Conservation (phyloP, 1,140 invertebrate genomes). For the Homalodisca vitripennis region DNA sequence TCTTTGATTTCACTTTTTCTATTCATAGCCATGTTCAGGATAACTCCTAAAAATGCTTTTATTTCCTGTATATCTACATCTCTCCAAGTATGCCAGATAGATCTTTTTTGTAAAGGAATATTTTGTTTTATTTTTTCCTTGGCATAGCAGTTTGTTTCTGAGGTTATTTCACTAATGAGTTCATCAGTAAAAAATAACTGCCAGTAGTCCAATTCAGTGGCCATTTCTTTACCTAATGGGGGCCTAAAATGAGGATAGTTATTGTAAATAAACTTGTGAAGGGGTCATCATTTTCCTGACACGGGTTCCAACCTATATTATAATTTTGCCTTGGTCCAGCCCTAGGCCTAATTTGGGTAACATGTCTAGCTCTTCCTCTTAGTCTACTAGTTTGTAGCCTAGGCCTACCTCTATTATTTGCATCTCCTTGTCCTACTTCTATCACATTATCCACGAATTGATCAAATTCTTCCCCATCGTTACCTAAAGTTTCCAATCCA, state of each 20-base stretch:
- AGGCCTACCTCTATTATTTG: too few species aligned
- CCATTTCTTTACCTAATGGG: neutral
- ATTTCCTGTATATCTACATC: neutral
- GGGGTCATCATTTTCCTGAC: neutral
- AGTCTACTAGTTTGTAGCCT: too few species aligned
- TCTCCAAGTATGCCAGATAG: neutral
- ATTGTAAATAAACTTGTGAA: neutral
- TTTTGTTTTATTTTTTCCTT: neutral
- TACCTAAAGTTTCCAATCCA: too few species aligned
- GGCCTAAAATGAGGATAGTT: conserved; percentile 13
- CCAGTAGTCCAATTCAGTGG: conserved; percentile 5
- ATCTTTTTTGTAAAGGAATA: neutral
- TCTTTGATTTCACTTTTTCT: too few species aligned
- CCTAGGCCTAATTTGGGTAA: too few species aligned
- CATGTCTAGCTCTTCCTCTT: too few species aligned
- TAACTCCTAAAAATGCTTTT: conserved; percentile 20
- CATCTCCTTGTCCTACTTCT: too few species aligned
- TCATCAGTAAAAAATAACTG: conserved; percentile 18
- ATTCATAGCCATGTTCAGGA: conserved; percentile 21
- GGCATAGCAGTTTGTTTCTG: conserved; percentile 10
- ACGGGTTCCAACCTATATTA: neutral
- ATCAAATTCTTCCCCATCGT: too few species aligned
- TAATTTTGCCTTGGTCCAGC: neutral
- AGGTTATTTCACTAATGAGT: neutral
- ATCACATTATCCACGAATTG: too few species aligned